Evolutionary conservation across 1,140 invertebrate species (phyloP).

Genomic region (Lucilia sericata): DNA sequence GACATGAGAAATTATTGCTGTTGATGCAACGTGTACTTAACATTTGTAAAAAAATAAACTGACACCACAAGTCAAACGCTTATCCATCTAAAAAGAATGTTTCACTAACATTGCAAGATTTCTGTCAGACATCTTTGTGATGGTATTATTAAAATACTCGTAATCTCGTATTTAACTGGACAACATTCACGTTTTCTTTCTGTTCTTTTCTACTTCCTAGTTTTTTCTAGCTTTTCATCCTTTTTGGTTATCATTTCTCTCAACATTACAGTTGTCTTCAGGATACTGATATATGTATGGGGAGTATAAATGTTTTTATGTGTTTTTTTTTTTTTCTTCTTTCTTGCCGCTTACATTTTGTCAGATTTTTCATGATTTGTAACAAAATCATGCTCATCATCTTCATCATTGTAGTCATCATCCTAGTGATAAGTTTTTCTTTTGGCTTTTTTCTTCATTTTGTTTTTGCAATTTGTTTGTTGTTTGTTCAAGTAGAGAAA

Average conservation of each 20-base stretch:
- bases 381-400: neutral
- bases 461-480: conserved; percentile 2
- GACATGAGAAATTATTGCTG: neutral
- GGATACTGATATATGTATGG: neutral
- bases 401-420: neutral
- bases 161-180: neutral
- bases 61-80: neutral
- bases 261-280: too few relatives aligned
- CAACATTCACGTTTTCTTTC: neutral
- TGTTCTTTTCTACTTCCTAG: neutral
- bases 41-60: neutral
- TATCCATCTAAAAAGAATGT: neutral
- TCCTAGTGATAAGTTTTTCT: neutral
- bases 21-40: neutral
- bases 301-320: neutral
- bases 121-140: neutral
- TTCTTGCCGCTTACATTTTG: neutral
- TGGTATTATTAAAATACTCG: neutral
- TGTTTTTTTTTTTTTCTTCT: neutral
- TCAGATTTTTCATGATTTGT: neutral
- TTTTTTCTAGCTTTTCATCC: neutral
- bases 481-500: neutral
- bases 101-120: neutral
- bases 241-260: neutral
- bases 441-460: neutral